Percentiles rank a stretch among this genome's conserved stretches.
These are phyloP conservation scores for Percopsis omiscomaycus DNA, from an alignment of 2,797 vertebrate species.

Conservation along the genomic window DNA sequence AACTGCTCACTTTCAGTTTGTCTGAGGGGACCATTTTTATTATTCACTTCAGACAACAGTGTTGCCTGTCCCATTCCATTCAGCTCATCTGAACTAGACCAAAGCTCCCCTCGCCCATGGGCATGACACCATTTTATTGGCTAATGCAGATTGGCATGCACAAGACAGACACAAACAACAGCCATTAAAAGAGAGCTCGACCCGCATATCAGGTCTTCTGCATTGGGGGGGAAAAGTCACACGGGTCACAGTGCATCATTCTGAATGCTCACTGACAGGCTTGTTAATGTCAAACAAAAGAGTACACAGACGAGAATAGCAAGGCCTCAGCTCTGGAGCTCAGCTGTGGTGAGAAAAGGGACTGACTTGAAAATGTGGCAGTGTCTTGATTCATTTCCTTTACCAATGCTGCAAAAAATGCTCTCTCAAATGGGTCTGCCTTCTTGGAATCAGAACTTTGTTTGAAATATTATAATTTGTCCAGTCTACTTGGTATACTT, in stretches of 20 bases:
- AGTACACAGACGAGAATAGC: neutral
- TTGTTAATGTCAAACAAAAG: neutral
- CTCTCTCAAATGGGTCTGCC: neutral
- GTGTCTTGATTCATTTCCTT: conserved; percentile 17
- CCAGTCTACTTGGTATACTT: neutral
- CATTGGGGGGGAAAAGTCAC: conserved; percentile 25
- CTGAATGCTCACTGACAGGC: neutral
- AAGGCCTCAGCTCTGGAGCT: neutral
- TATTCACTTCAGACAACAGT: conserved; percentile 46
- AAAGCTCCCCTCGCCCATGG: conserved; percentile 46
- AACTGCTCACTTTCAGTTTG: too few species aligned
- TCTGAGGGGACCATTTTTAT: neutral
- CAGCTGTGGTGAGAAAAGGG: neutral
- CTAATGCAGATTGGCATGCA: conserved; percentile 63
- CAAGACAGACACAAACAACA: conserved; percentile 61
- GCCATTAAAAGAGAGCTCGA: conserved; percentile 58
- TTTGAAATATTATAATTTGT: conserved; percentile 1
- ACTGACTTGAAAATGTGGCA: neutral
- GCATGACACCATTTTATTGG: conserved; percentile 46
- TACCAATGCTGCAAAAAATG: conserved; percentile 11
- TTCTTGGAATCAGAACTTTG: neutral
- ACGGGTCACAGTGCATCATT: neutral
- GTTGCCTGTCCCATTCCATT: conserved; percentile 56
- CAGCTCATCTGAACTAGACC: conserved; percentile 53
- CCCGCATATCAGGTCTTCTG: conserved; percentile 46